Conservation (phyloP, 2,797 vertebrate genomes). For the Cyclopterus lumpus region DNA sequence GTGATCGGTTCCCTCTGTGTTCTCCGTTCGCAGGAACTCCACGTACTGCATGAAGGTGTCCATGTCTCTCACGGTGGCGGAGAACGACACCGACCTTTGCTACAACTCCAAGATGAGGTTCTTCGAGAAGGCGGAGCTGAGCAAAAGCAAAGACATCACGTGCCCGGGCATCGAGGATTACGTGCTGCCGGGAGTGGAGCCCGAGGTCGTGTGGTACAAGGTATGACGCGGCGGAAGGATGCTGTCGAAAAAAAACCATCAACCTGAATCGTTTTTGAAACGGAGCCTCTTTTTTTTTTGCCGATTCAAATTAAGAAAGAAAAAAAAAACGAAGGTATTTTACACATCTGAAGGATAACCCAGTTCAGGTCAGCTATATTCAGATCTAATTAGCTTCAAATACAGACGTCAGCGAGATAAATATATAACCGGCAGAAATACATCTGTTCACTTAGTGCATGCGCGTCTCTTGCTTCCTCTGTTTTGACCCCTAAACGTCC, state of each 20-base stretch:
- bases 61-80: conserved; percentile 95
- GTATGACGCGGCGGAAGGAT: too few species aligned
- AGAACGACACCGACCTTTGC: conserved; percentile 97
- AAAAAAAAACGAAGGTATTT: not conserved
- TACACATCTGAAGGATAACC: conserved; percentile 20
- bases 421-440: conserved; percentile 4
- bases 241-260: too few species aligned
- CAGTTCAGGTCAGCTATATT: conserved; percentile 19
- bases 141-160: conserved; percentile 96
- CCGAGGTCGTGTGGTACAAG: conserved; percentile 97
- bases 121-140: conserved; percentile 96
- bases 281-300: too few species aligned
- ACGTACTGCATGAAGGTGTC: conserved; percentile 99
- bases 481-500: not conserved
- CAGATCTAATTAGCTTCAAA: conserved; percentile 34
- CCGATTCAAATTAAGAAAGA: conserved; percentile 4
- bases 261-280: too few species aligned
- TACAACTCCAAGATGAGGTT: conserved; percentile 99
- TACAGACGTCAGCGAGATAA: not conserved
- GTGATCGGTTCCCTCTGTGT: conserved; percentile 31
- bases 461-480: not conserved
- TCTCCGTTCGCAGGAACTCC: conserved; percentile 88
- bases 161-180: conserved; percentile 96
- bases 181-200: conserved; percentile 89
- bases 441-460: not conserved